Base-by-base conservation (phyloP, 2,888 invertebrate genomes). In the Acheta domesticus region DNA sequence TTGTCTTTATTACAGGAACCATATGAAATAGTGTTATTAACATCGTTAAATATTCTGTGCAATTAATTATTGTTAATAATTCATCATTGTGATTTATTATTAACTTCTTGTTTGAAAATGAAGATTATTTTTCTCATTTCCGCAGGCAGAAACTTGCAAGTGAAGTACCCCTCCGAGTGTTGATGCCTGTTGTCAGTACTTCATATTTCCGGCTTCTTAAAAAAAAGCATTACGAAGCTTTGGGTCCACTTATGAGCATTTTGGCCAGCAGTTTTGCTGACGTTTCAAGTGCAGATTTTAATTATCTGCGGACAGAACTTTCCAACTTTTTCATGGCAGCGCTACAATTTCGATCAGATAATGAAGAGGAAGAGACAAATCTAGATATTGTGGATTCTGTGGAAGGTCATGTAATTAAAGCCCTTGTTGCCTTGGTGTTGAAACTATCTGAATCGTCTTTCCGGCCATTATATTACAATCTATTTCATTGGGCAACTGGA, bases 381-480 rank as follows among this genome's bases (percentile, higher is more conserved):
- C 82, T 86, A 11, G 86, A 86, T 14, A 87, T 88, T 77, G 88
- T 93, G 0, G 89, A 90, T 62, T 84, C 85, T 19, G 91, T 94
- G 0, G 97, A 98, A 87, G 90, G 90, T 20, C 90, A 92, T 84
- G 91, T 95, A 0, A 91, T 96, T 1, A 91, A 93, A 83, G 92
- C 95, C 0, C 87, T 97, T n/a, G 92, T 94, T 2, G 89, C 91
- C 77, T 89, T 97, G 84, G 92, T 96, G 48, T 87, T 98, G 78
- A 97, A 97, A 86, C 87, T 98, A 49, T 96, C 96, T 0, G 98
- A 98, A 86, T 92, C 92, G 1, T 92, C 92, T 74, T 98, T 98
- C 87, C 91, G 95, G 82, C 96, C 97, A 0, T 90, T 98, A 84
- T 96, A 96, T 86, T 93, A 93, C 84, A 92, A 93, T 88, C 89